Evolutionary conservation across 2,888 invertebrate genomes (phyloP), one percentile per base, ranked within the genome.

Genomic region (Alsophila aescularia): DNA sequence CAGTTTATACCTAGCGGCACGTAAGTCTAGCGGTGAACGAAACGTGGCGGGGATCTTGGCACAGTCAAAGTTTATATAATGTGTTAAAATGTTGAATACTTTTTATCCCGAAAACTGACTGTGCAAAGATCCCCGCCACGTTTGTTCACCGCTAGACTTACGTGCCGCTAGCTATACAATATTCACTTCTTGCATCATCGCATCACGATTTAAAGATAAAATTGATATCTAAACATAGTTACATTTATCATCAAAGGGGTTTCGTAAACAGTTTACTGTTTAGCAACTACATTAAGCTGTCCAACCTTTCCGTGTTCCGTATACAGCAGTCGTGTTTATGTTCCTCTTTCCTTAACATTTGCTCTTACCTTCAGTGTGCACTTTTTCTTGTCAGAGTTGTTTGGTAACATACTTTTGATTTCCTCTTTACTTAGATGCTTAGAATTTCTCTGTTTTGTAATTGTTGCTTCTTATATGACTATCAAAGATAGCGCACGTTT

Each of bases 301-400:
- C 56, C 43, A 35, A n/a, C 39, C 44, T 47, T 60, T 64, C 64
- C 62, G 53, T 50, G 50, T 58, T 59, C 51, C 54, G 57, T 55
- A 41, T 39, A 51, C 51, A 34, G 47, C 47, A 8, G 12, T 37
- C 39, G 9, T 32, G 39, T 39, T 43, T n/a, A 21, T 40, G 14
- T 54, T 51, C 29, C 45, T 35, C 21, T 55, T 45, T 36, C 36
- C 55, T 39, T 29, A 45, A 27, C 40, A 18, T 41, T 35, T 47
- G 34, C 37, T 48, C 40, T 47, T 52, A 39, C 39, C 51, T 48
- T 52, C 43, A 14, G 10, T 16, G 49, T 55, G 31, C 49, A 54
- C 50, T 57, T 64, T 58, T 59, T 51, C 45, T 55, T 27, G 27
- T 21, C 44, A n/a, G 15, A 54, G 52, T 49, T 42, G 56, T 55